phyloP scores from a whole-genome alignment of 2,113 vertebrate species.

The Scalopus aquaticus region DNA sequence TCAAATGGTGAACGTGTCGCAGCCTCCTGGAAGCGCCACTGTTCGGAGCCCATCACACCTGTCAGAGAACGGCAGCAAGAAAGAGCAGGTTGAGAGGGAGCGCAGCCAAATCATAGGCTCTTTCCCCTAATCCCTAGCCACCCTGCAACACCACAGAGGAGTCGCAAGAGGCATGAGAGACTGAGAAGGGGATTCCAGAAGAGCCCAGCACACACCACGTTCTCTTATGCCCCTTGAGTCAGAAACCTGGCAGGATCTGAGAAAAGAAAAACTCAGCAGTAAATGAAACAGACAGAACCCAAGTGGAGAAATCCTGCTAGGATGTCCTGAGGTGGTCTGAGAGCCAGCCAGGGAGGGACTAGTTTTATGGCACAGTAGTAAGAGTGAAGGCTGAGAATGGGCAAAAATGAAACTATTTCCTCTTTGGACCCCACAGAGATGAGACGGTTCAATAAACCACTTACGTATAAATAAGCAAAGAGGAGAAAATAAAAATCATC shows the following conservation, averaged over 20 bases:
- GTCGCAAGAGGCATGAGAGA: neutral
- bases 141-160: neutral
- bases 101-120: neutral
- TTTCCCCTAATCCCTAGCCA: neutral
- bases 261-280: neutral
- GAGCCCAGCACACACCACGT: neutral
- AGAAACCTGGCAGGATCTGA: neutral
- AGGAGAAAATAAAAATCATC: slow-evolving; percentile 67
- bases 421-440: slow-evolving; percentile 49
- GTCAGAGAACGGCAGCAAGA: neutral
- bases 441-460: slow-evolving; percentile 61
- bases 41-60: neutral
- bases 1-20: neutral
- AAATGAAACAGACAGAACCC: neutral
- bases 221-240: neutral
- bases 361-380: slow-evolving; percentile 1
- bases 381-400: slow-evolving; percentile 8
- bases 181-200: neutral
- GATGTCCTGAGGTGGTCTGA: slow-evolving; percentile 25
- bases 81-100: neutral
- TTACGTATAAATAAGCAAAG: slow-evolving; percentile 58
- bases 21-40: neutral
- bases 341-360: neutral
- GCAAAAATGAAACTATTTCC: slow-evolving; percentile 59
- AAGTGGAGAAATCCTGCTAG: slow-evolving; percentile 47